Evolutionary conservation across 2,797 vertebrate species (phyloP).

Genomic region (Triplophysa bombifrons): DNA sequence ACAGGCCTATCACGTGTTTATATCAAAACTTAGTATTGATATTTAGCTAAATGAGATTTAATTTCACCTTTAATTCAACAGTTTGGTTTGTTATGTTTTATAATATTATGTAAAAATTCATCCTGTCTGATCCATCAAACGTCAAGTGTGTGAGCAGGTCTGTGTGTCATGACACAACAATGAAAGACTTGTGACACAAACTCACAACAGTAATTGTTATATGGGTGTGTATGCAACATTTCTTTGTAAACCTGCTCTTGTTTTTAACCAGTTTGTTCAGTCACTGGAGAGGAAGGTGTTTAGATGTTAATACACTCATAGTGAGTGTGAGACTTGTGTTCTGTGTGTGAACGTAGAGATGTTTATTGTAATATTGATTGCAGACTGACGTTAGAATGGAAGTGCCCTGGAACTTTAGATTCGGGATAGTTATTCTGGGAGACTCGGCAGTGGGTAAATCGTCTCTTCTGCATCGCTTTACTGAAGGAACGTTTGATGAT

Average conservation of each 20-base stretch:
- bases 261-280: slow-evolving; percentile 52
- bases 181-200: background rate
- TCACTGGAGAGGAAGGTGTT: slow-evolving; percentile 9
- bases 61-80: background rate
- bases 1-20: too few species aligned
- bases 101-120: background rate
- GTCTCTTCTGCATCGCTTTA: slow-evolving; percentile 53
- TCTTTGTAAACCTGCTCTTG: slow-evolving; percentile 10
- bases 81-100: background rate
- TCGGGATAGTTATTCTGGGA: slow-evolving; percentile 55
- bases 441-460: slow-evolving; percentile 57
- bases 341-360: background rate
- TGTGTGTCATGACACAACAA: background rate
- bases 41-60: too few species aligned
- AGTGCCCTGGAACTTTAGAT: slow-evolving; percentile 48
- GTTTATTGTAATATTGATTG: too few species aligned
- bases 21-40: too few species aligned
- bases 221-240: slow-evolving; percentile 30
- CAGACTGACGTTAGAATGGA: slow-evolving; percentile 28
- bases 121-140: background rate
- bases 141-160: background rate
- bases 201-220: background rate
- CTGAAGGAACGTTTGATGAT: slow-evolving; percentile 54
- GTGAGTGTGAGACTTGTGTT: background rate
- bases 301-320: background rate